Percentiles rank a stretch among this genome's conserved stretches.
Evolutionary conservation across 23 tunicate species (phyloP).

Genomic region (Pegea sp.): DNA sequence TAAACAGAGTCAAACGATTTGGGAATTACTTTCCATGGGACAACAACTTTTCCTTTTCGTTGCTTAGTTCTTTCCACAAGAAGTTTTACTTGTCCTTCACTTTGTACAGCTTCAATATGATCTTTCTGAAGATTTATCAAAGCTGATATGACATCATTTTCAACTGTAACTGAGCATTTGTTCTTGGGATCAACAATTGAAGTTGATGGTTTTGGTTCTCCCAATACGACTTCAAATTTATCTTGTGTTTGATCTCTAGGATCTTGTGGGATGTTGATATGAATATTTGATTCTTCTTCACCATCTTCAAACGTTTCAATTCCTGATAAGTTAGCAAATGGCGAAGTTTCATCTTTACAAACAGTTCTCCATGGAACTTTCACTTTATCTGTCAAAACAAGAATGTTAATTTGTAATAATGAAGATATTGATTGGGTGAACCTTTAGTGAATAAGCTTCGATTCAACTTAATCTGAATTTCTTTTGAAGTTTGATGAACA

Average conservation of each 20-base stretch:
- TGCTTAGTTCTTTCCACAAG: slow-evolving; percentile 15
- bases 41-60: slow-evolving; percentile 32
- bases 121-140: slow-evolving; percentile 3
- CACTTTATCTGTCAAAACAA: slow-evolving; percentile 26
- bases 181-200: slow-evolving; percentile 7
- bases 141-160: slow-evolving; percentile 1
- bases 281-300: slow-evolving; percentile 41
- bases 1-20: slow-evolving; percentile 63
- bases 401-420: background rate
- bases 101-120: slow-evolving; percentile 18
- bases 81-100: slow-evolving; percentile 23
- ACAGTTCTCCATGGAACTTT: slow-evolving; percentile 59
- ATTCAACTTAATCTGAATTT: background rate
- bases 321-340: slow-evolving; percentile 38
- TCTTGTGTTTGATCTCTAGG: slow-evolving; percentile 40
- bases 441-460: background rate
- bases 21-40: slow-evolving; percentile 83
- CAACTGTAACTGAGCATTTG: background rate
- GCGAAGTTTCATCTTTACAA: slow-evolving; percentile 16
- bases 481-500: background rate
- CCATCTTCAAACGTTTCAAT: slow-evolving; percentile 82
- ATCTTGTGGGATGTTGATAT: slow-evolving; percentile 35
- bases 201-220: slow-evolving; percentile 28
- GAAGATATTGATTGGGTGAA: background rate
- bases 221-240: slow-evolving; percentile 23